Base-by-base conservation (phyloP, 2,113 vertebrate genomes). In the Pontoporia blainvillei region DNA sequence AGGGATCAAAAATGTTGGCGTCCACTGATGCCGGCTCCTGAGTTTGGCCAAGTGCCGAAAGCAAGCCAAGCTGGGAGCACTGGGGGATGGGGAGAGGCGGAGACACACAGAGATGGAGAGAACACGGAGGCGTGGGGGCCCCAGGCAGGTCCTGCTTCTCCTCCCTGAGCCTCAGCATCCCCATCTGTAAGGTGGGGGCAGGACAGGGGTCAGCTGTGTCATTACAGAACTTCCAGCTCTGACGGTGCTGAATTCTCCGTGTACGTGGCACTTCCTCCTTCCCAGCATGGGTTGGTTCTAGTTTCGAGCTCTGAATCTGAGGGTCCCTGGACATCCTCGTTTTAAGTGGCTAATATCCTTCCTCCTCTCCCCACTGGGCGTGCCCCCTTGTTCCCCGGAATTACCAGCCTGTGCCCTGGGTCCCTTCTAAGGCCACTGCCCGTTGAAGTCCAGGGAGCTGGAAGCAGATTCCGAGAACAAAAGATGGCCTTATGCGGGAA, bases 251-350 rank as follows among this genome's bases (percentile, higher is more conserved):
- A 27, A 7, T 20, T 14, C 14, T 31, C 18, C 2, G 2, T 3
- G 17, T 4, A 4, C 0, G 13, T 34, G 59, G 44, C 27, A 2
- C 29, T 8, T 17, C 39, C 34, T 10, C 17, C 39, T 54, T 13
- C 21, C 61, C 6, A 3, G n/a, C 0, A 0, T 8, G 1, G 2
- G 13, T 27, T 44, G 27, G 21, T 15, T 41, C 27, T 12, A 0
- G 27, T 34, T 23, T 23, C 6, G 17, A 52, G 34, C 27, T 23
- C n/a, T 8, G 6, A 5, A 13, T 41, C 71, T 11, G 34, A 11
- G 18, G 54, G 2, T 9, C 6, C 49, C n/a, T 15, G 25, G 36
- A 23, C 4, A 0, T 15, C 18, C n/a, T 86, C 2, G 4, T 67
- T 39, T 67, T 13, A 41, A 36, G 29, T 31, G 15, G 31, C 15